Base-by-base conservation (phyloP, 2,797 vertebrate species). In the Hypotaenidia philippensis region DNA sequence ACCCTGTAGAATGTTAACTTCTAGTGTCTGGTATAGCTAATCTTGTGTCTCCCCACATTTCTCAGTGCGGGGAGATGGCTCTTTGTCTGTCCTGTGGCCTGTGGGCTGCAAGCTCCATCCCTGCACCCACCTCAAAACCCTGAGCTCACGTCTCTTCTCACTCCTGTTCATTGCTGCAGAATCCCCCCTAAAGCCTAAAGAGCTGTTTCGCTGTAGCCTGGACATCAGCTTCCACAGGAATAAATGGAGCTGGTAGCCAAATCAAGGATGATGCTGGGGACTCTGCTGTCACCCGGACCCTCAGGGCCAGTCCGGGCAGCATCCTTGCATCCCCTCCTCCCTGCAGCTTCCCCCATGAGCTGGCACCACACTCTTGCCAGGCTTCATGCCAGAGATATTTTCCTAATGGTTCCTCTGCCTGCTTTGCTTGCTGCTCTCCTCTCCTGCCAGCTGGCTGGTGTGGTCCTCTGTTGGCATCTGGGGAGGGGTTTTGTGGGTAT, bases 381-480 rank as follows among this genome's bases (percentile, higher is more conserved):
- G 95, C 96, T 92, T 29, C 0, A 1, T 86, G 94, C 96, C 90
- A 95, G 89, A 38, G 82, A 94, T 64, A 83, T 94, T 83, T 93
- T 93, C 94, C 89, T 90, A 70, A 93, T 91, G 79, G 61, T 23
- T 91, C 87, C 94, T 94, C 75, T 83, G 87, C 91, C 80, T 55
- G 86, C 88, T 89, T 82, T 47, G 71, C 88, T 88, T 31, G 1
- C 84, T 7, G 47, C 63, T 91, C 79, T 72, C 52, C 63, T 26
- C 5, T 41, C 75, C 79, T 96, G 95, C 96, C 97, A 97, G 96
- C 96, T 97, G 96, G 96, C 97, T 74, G 64, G 18, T 53, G 19
- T 23, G 52, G 3, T 65, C 41, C 93, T 69, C 59, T 4, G 12
- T 65, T 14, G 66, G 81, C 96, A 92, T 91, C 95, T 96, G 95